Base-by-base conservation (phyloP, 2,797 vertebrate species). In the Calcarius lapponicus region DNA sequence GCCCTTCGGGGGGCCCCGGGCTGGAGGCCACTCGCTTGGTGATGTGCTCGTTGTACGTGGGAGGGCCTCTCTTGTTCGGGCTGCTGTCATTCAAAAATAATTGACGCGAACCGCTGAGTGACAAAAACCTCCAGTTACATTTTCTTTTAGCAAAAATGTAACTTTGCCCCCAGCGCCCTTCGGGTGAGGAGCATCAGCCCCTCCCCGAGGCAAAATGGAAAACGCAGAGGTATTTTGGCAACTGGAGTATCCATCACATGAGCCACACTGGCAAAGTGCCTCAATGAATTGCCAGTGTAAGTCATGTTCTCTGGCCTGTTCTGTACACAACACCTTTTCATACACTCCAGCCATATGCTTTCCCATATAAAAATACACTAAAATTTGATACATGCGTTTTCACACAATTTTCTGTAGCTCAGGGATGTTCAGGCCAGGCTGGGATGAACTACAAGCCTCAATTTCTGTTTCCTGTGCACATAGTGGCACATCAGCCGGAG, bases 31-130 rank as follows among this genome's bases (percentile, higher is more conserved):
- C 98, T 2, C 99, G 98, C 98, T 99, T 99, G 84, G 99, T 99
- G 97, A 99, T 99, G 98, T 99, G 99, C 98, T 99, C 99, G n/a
- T 99, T 99, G 98, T 99, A 99, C 7, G 99, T 98, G 25, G 99
- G 99, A 9, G 99, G 99, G 25, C 99, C 99, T 10, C 99, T 98
- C 96, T 99, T 99, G 98, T 99, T 99, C 6, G 99, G 99, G 96
- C 99, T 99, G 96, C 97, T 87, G 98, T 88, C 86, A 89, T 86
- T 94, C 87, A 95, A 90, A 96, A 96, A 96, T 28, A 95, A 97
- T 88, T 42, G 79, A 96, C 4, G 42, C 9, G 51, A 93, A 84
- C 81, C 40, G 74, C 94, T 92, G 92, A 97, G 97, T 65, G 48
- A 92, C 72, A 92, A 92, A 79, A 81, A 72, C 80, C 79, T 88